Base-by-base conservation (phyloP, 2,113 vertebrate genomes). In the pig (Sus scrofa) region DNA sequence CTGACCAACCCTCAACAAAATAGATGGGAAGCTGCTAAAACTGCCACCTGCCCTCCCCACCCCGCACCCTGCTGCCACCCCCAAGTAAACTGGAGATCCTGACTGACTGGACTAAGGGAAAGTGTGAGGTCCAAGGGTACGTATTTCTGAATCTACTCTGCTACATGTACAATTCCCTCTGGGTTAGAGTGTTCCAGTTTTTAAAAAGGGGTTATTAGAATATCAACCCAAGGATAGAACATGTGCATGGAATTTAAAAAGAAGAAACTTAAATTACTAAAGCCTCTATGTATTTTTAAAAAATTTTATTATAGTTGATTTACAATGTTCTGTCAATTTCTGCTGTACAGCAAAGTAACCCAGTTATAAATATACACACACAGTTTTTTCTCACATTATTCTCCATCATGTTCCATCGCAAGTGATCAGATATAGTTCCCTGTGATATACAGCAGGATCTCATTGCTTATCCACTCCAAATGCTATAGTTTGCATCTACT, bases 241-340 rank as follows among this genome's bases (percentile, higher is more conserved):
- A 86, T 32, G n/a, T 39, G 44, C 20, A 44, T 7, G 18, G 79
- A 95, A 34, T 83, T 63, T 88, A 85, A 91, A 34, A 81, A 74
- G 88, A 73, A 67, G 63, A 96, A 77, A 65, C 56, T 52, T 68
- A 77, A 91, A 89, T 96, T 39, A 79, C 50, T 77, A 67, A 97
- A 97, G 39, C 13, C 26, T 63, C 16, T 2, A 3, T 65, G 54
- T 67, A 6, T 74, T 81, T 86, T 63, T 44, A 44, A 90, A 79
- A 44, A 44, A 6, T 44, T 44, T 44, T 44, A 44, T 44, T 44
- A 44, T 44, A 44, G 44, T 44, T 44, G 44, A 44, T 44, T 44
- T 44, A 44, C 44, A 44, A 44, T 44, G 44, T 44, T 44, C 44
- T 44, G 44, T 44, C 5, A 44, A 44, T 44, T 44, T 44, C 44